These are phyloP conservation scores for Mesoclemmys tuberculata DNA, from an alignment of 2,113 vertebrate species.

Conservation along the genomic window DNA sequence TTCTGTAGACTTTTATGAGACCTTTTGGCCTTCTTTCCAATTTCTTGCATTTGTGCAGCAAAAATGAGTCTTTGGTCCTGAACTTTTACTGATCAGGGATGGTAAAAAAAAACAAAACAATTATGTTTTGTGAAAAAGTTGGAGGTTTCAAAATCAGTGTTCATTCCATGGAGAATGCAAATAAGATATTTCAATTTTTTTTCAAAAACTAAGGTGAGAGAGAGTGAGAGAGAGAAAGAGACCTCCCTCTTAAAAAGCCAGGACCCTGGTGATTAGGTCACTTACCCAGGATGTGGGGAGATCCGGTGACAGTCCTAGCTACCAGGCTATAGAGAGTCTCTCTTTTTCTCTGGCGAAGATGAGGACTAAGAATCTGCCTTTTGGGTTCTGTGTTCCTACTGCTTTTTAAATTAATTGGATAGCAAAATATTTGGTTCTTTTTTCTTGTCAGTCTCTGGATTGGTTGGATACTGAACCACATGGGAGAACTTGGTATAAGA, in stretches of 20 bases:
- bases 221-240: too few species aligned
- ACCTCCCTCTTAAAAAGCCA: background rate
- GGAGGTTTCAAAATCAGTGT: background rate
- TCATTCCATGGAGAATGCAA: background rate
- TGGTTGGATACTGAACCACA: background rate
- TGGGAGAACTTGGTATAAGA: background rate
- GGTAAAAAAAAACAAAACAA: background rate
- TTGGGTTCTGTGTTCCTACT: background rate
- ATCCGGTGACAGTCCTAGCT: background rate
- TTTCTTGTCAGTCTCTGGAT: background rate
- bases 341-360: background rate
- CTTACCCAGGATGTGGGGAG: background rate
- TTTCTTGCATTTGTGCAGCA: background rate
- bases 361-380: background rate
- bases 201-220: too few species aligned
- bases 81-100: background rate
- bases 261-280: background rate
- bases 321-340: background rate
- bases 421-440: background rate
- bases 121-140: background rate
- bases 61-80: background rate
- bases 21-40: background rate
- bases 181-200: background rate
- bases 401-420: background rate
- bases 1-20: background rate